These are phyloP conservation scores for Danio tinwini DNA, from an alignment of 2,797 vertebrate genomes.

Conservation along the genomic window DNA sequence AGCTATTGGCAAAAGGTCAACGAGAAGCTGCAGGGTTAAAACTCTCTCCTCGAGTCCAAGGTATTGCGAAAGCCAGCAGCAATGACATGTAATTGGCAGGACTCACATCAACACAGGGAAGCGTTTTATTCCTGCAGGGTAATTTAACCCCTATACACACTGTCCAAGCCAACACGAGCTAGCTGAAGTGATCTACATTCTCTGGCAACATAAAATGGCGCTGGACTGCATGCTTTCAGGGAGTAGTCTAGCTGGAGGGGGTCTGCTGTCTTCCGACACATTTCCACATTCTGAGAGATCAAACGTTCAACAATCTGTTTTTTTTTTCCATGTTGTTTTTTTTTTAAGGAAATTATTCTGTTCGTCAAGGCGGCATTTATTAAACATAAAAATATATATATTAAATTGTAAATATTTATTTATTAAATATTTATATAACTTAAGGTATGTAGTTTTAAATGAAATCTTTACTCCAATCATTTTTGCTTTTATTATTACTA, in stretches of 20 bases:
- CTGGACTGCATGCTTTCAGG: slow-evolving; percentile 23
- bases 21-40: neutral
- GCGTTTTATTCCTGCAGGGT: slow-evolving; percentile 21
- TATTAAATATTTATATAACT: no score
- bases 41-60: neutral
- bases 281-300: neutral
- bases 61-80: slow-evolving; percentile 1
- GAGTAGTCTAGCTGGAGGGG: slow-evolving; percentile 19
- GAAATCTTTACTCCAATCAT: no score
- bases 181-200: slow-evolving; percentile 37
- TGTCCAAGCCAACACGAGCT: slow-evolving; percentile 17
- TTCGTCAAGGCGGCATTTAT: no score
- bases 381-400: no score
- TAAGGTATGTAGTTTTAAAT: no score
- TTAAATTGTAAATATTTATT: no score
- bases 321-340: no score
- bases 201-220: slow-evolving; percentile 29
- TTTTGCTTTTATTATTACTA: no score
- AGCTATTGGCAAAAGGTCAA: neutral
- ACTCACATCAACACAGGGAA: slow-evolving; percentile 21
- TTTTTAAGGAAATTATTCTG: no score
- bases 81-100: slow-evolving; percentile 13
- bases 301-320: neutral
- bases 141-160: neutral
- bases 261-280: slow-evolving; percentile 7